Conservation (phyloP, 2,113 vertebrate species). For the Elgaria multicarinata region DNA sequence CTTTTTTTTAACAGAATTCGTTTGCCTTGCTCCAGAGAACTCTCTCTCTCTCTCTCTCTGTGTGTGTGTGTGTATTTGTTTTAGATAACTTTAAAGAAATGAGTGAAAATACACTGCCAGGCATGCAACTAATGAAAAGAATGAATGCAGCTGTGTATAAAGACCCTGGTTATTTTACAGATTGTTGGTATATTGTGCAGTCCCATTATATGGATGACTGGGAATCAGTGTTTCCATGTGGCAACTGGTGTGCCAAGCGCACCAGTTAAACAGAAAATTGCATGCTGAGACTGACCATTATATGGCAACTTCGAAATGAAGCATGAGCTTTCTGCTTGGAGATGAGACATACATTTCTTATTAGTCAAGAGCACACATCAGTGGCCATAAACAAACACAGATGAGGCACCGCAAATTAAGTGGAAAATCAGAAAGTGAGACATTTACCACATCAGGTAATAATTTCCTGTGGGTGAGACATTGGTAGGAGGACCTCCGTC, state of each 20-base stretch:
- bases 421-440: constrained; percentile 66
- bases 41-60: background rate
- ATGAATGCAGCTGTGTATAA: constrained; percentile 12
- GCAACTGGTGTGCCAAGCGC: background rate
- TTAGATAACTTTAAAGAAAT: constrained; percentile 37
- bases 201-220: constrained; percentile 37
- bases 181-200: background rate
- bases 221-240: constrained; percentile 39
- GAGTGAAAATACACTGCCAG: constrained; percentile 40
- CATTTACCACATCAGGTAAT: background rate
- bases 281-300: constrained; percentile 44
- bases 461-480: constrained; percentile 20
- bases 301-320: constrained; percentile 52
- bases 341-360: constrained; percentile 45
- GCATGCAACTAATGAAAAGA: constrained; percentile 33
- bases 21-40: background rate
- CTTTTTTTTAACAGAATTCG: background rate
- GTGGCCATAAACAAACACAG: constrained; percentile 60
- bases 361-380: constrained; percentile 49
- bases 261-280: constrained; percentile 57
- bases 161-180: constrained; percentile 37
- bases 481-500: rapidly evolving
- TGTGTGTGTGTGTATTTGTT: background rate
- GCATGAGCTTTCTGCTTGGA: constrained; percentile 48
- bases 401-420: constrained; percentile 56